A percentile compares a stretch with the other conserved stretches of the same genome.
Evolutionary conservation across 2,888 invertebrate species (phyloP).

Genomic region (Oscheius myriophilus): DNA sequence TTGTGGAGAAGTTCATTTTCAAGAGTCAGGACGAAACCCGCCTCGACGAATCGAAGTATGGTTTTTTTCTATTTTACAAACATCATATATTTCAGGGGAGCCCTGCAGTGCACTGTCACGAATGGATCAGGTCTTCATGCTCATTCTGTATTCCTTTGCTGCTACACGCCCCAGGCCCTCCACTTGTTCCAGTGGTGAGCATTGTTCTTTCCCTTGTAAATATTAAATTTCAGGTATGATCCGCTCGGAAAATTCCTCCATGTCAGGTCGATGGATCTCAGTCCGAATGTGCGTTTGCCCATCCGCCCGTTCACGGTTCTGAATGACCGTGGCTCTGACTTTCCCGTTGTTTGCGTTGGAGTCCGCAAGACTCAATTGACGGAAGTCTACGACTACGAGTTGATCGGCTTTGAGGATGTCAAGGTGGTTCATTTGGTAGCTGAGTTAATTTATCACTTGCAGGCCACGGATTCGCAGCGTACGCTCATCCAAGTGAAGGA

Average conservation of each 20-base stretch:
- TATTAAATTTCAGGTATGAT: slow-evolving; percentile 53
- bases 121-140: slow-evolving; percentile 85
- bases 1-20: slow-evolving; percentile 92
- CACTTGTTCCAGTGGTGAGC: slow-evolving; percentile 89
- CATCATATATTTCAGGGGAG: no score
- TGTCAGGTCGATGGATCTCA: slow-evolving; percentile 77
- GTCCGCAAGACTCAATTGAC: slow-evolving; percentile 75
- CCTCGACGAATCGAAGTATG: slow-evolving; percentile 88
- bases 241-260: slow-evolving; percentile 85
- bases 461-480: slow-evolving; percentile 22
- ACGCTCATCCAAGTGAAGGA: slow-evolving; percentile 78
- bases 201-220: not conserved
- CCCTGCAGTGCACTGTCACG: slow-evolving; percentile 79
- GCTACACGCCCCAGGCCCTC: slow-evolving; percentile 89
- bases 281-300: slow-evolving; percentile 46
- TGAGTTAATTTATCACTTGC: slow-evolving; percentile 16
- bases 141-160: slow-evolving; percentile 91
- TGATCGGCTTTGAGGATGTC: slow-evolving; percentile 79
- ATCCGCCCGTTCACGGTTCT: slow-evolving; percentile 58
- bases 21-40: slow-evolving; percentile 86
- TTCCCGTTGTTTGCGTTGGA: slow-evolving; percentile 93
- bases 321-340: slow-evolving; percentile 78
- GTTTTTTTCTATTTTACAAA: no score
- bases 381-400: slow-evolving; percentile 40
- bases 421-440: slow-evolving; percentile 18